Conservation (phyloP, 2,797 vertebrate species). For the Danio aesculapii region DNA sequence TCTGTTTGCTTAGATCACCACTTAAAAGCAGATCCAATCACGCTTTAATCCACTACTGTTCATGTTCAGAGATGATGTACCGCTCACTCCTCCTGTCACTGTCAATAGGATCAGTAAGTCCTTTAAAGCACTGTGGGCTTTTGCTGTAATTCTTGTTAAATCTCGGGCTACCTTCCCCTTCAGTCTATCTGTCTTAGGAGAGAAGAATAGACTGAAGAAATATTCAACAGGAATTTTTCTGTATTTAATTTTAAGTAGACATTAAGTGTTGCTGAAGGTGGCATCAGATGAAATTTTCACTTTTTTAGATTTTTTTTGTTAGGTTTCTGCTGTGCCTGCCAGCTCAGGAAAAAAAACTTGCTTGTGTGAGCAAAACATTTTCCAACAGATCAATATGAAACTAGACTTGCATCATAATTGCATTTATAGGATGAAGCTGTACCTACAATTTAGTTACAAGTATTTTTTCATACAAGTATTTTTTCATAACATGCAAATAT, state of each 20-base stretch:
- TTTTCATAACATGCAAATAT: too few relatives aligned
- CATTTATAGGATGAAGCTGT: too few relatives aligned
- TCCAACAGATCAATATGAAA: too few relatives aligned
- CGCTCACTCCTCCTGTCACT: background rate
- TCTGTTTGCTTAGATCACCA: conserved; percentile 58
- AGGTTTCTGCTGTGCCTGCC: too few relatives aligned
- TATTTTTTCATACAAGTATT: too few relatives aligned
- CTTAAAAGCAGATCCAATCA: conserved; percentile 57
- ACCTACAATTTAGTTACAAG: too few relatives aligned
- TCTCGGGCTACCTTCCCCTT: background rate
- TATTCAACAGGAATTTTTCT: background rate
- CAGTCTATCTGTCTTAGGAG: background rate
- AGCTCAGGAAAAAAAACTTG: too few relatives aligned
- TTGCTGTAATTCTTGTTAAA: conserved; percentile 35
- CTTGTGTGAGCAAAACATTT: too few relatives aligned
- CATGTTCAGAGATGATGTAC: conserved; percentile 38
- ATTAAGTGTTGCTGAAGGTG: background rate
- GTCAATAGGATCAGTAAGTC: conserved; percentile 22
- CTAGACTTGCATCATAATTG: too few relatives aligned
- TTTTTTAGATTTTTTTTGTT: too few relatives aligned
- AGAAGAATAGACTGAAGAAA: background rate
- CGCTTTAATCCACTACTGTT: conserved; percentile 47
- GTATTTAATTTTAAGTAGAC: background rate
- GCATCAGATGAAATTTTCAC: too few relatives aligned
- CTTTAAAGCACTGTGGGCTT: conserved; percentile 7